These are phyloP conservation scores for Phytoseiulus persimilis DNA, from an alignment of 2,888 invertebrate genomes.

Conservation along the genomic window DNA sequence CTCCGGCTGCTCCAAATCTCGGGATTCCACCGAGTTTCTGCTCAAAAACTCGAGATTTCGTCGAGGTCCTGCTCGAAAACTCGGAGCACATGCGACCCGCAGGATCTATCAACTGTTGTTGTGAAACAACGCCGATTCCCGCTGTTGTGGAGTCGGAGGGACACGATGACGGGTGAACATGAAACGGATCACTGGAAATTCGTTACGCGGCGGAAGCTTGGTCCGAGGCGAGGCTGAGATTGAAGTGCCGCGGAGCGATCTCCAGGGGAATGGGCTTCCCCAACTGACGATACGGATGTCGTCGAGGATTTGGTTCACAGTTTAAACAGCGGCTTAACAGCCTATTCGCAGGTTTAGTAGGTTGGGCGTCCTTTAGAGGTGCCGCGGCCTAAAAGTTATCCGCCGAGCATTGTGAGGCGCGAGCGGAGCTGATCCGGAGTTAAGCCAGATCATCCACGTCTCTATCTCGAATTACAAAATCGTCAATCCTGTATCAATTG, in stretches of 20 bases:
- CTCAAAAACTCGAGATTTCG: no score
- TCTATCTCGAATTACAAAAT: constrained; percentile 5
- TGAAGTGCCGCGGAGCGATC: background rate
- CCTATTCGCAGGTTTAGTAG: background rate
- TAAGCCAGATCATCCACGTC: constrained; percentile 5
- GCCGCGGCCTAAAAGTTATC: background rate
- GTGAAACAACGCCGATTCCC: no score
- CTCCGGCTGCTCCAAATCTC: no score
- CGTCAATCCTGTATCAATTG: constrained; percentile 5
- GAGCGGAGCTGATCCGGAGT: background rate
- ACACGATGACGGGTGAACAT: no score
- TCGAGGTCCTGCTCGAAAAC: no score
- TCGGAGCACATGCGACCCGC: no score
- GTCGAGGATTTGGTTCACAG: background rate
- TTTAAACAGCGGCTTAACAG: background rate
- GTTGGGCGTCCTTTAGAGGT: background rate
- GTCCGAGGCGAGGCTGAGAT: no score
- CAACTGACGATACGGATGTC: background rate
- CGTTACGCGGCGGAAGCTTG: background rate
- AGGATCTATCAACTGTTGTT: no score
- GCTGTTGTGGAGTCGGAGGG: no score
- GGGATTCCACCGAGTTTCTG: no score
- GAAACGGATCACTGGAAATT: no score
- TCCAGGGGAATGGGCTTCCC: background rate
- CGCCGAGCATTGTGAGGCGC: background rate